Evolutionary conservation across 2,888 invertebrate species (phyloP).

Genomic region (Nephrotoma appendiculata): DNA sequence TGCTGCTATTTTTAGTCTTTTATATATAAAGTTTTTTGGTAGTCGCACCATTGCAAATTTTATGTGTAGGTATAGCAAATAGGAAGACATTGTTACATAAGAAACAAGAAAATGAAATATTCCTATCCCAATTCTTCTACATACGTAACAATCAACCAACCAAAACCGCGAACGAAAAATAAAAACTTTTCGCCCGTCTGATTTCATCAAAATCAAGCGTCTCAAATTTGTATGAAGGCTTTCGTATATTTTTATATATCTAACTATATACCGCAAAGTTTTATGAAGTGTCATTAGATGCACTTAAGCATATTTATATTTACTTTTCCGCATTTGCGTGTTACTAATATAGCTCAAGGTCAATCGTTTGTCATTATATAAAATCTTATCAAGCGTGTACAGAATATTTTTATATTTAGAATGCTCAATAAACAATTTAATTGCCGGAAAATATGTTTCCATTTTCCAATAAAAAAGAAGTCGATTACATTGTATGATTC

Average conservation of each 20-base stretch:
- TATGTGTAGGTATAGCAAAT: not conserved
- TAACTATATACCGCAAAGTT: not conserved
- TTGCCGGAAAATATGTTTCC: not conserved
- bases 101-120: not conserved
- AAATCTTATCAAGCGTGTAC: not conserved
- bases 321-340: not conserved
- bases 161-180: not conserved
- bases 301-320: not conserved
- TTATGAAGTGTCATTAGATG: not conserved
- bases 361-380: not conserved
- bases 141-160: not conserved
- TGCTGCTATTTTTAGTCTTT: not conserved
- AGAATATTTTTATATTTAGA: not conserved
- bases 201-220: not conserved
- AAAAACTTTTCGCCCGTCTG: not conserved
- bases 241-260: not conserved
- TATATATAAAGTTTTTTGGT: not conserved
- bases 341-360: not conserved
- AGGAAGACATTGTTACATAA: not conserved
- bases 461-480: not conserved
- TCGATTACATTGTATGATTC: not conserved
- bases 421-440: not conserved
- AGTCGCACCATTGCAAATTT: not conserved
- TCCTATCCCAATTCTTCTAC: not conserved
- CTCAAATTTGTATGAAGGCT: not conserved